A percentile compares a stretch with the other conserved stretches of the same genome.
Evolutionary conservation across 92 coral and sea anemone species (phyloP).

Genomic region (Desmophyllum pertusum): DNA sequence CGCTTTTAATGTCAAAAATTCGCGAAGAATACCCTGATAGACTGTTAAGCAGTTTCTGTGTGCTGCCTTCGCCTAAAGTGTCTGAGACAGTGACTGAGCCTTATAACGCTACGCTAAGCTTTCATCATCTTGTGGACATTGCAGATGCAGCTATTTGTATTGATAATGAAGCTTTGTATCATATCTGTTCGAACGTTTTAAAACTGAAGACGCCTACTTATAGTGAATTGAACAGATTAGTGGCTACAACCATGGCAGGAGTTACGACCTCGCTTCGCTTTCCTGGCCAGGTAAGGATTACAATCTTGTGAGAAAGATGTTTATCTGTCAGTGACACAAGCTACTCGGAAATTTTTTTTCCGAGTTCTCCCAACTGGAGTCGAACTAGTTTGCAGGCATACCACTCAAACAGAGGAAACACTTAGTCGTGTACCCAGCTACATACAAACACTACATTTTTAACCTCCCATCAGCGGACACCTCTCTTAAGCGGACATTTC

Average conservation of each 20-base stretch:
- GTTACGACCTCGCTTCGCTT: slow-evolving; percentile 84
- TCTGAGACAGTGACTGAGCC: slow-evolving; percentile 98
- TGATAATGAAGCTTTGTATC: slow-evolving; percentile 88
- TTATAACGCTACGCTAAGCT: slow-evolving; percentile 91
- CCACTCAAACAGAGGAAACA: no score
- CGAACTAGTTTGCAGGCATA: no score
- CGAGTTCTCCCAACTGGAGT: no score
- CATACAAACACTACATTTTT: no score
- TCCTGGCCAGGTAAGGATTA: slow-evolving; percentile 89
- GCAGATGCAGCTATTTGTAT: slow-evolving; percentile 91
- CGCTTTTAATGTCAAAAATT: slow-evolving; percentile 79
- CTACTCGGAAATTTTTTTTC: no score
- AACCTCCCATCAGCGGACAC: no score
- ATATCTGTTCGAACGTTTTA: slow-evolving; percentile 75
- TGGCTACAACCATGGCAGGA: slow-evolving; percentile 90
- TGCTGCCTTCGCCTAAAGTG: slow-evolving; percentile 92
- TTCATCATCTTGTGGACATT: slow-evolving; percentile 89
- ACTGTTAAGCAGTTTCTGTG: slow-evolving; percentile 81
- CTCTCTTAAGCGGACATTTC: no score
- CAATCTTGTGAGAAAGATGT: no score
- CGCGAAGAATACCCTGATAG: slow-evolving; percentile 93
- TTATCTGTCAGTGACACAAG: no score
- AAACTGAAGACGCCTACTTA: slow-evolving; percentile 82
- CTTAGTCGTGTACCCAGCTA: no score
- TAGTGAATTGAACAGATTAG: slow-evolving; percentile 74